phyloP scores from a whole-genome alignment of 2,113 vertebrate genomes.

The Lynx canadensis region DNA sequence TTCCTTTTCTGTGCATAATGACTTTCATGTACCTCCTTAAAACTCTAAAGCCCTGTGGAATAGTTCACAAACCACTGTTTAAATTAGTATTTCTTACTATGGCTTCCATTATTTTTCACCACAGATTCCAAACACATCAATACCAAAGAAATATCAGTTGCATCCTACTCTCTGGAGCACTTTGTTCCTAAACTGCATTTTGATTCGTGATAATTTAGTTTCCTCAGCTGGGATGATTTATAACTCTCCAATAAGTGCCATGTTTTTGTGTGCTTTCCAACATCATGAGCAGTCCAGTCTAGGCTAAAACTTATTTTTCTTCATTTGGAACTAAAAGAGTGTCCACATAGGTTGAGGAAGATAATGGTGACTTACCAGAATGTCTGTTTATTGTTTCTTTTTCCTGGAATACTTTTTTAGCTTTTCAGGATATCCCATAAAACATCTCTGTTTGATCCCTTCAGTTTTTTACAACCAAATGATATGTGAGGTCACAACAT shows the following conservation, averaged over 20 bases:
- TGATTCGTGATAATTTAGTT: not conserved
- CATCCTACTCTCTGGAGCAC: not conserved
- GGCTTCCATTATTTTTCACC: not conserved
- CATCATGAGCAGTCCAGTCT: not conserved
- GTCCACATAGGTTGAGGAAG: not conserved
- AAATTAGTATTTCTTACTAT: not conserved
- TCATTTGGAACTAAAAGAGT: not conserved
- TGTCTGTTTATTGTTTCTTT: not conserved
- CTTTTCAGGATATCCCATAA: not conserved
- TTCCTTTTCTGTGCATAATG: not conserved
- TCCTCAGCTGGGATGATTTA: not conserved
- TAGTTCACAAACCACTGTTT: not conserved
- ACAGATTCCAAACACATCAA: not conserved
- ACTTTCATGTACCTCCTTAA: not conserved
- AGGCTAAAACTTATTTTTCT: not conserved
- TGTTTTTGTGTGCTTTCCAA: not conserved
- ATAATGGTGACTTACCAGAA: not conserved
- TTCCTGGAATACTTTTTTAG: not conserved
- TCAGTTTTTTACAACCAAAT: not conserved
- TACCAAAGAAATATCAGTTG: not conserved
- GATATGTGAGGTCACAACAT: not conserved
- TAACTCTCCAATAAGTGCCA: not conserved
- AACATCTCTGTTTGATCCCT: not conserved
- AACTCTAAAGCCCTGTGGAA: not conserved
- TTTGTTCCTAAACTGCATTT: not conserved